A percentile compares a stretch with the other conserved stretches of the same genome.
Conservation (phyloP, 2,113 vertebrate genomes). For the Sigmodon hispidus region DNA sequence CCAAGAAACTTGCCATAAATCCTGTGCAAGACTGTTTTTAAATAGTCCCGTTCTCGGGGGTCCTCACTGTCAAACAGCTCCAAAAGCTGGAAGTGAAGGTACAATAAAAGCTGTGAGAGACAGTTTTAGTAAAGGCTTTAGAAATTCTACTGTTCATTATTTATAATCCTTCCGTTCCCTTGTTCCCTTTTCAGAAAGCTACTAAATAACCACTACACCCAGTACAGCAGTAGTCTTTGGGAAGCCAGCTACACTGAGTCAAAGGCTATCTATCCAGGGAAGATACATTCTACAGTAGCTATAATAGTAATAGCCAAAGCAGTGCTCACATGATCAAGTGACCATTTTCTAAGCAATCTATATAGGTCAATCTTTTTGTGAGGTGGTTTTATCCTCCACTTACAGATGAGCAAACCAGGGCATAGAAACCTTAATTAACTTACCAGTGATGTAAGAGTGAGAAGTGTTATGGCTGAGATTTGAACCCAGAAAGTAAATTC, state of each 20-base stretch:
- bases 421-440: neutral
- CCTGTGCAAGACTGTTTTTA: slow-evolving; percentile 99
- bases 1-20: slow-evolving; percentile 99
- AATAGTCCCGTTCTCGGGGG: slow-evolving; percentile 98
- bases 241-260: neutral
- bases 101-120: slow-evolving; percentile 65
- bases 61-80: slow-evolving; percentile 99
- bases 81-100: slow-evolving; percentile 89
- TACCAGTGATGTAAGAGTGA: neutral
- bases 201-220: neutral
- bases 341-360: slow-evolving; percentile 17
- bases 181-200: neutral
- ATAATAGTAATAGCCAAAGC: neutral
- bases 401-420: neutral
- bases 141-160: neutral
- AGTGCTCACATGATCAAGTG: neutral
- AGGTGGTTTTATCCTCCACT: neutral
- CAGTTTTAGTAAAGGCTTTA: neutral
- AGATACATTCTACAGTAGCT: neutral
- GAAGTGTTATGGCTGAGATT: neutral
- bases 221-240: neutral
- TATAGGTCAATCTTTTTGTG: neutral
- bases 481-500: neutral
- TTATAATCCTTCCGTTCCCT: neutral
- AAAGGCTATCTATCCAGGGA: neutral